These are phyloP conservation scores for Thumatha senex DNA, from an alignment of 2,888 invertebrate species.

Conservation along the genomic window DNA sequence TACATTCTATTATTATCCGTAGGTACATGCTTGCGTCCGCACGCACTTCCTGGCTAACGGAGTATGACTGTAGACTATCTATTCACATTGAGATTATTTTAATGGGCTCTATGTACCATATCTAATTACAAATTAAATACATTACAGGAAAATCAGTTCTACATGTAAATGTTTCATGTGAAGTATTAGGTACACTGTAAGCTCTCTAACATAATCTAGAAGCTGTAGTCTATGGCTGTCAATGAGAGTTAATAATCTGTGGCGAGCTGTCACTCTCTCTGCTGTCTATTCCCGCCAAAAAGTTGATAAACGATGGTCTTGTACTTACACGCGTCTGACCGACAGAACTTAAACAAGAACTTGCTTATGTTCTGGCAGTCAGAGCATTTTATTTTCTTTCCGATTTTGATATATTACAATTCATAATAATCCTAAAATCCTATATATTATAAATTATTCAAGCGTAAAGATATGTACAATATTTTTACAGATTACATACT, in stretches of 20 bases:
- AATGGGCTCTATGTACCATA: conserved; percentile 66
- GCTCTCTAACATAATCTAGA: conserved; percentile 70
- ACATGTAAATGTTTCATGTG: conserved; percentile 64
- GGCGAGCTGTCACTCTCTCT: conserved; percentile 26
- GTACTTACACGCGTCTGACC: conserved; percentile 11
- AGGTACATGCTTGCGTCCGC: conserved; percentile 51
- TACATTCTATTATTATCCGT: conserved; percentile 77
- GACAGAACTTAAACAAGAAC: conserved; percentile 9
- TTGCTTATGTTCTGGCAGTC: conserved; percentile 10
- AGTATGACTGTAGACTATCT: conserved; percentile 41
- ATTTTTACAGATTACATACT: conserved; percentile 78
- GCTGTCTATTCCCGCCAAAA: conserved; percentile 22
- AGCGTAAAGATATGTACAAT: conserved; percentile 84
- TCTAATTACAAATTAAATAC: conserved; percentile 76
- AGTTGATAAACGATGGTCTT: conserved; percentile 15
- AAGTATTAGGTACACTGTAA: conserved; percentile 54
- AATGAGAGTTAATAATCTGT: conserved; percentile 38
- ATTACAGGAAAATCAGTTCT: conserved; percentile 67
- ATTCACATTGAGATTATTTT: conserved; percentile 46
- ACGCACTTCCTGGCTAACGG: conserved; percentile 35
- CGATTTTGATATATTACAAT: conserved; percentile 54
- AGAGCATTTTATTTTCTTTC: conserved; percentile 17
- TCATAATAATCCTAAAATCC: conserved; percentile 57
- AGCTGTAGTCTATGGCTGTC: conserved; percentile 65
- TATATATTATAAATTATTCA: conserved; percentile 80